phyloP scores from a whole-genome alignment of 2,797 vertebrate genomes.

The Argya squamiceps region DNA sequence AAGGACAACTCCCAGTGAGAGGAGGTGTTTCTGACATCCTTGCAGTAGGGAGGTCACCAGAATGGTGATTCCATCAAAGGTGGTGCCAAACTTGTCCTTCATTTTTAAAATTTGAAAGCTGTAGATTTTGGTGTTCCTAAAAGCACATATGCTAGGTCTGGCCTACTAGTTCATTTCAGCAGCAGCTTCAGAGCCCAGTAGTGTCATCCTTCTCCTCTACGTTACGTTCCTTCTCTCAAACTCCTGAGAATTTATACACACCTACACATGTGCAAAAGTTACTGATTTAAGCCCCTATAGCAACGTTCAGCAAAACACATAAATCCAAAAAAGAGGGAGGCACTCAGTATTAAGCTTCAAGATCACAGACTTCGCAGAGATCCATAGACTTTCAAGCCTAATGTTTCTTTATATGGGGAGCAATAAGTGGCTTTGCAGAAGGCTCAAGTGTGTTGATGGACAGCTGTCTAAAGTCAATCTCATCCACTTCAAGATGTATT shows the following conservation, averaged over 20 bases:
- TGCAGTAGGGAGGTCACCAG: background rate
- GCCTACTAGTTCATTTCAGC: background rate
- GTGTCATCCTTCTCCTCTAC: background rate
- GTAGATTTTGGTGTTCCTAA: background rate
- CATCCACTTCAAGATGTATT: background rate
- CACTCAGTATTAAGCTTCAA: background rate
- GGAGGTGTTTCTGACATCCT: constrained; percentile 6
- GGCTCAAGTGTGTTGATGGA: background rate
- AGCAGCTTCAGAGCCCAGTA: background rate
- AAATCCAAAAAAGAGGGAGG: background rate
- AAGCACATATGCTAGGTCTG: background rate
- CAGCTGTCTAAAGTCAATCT: background rate
- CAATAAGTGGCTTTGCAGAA: background rate
- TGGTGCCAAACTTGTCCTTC: background rate
- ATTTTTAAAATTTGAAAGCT: background rate
- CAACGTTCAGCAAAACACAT: background rate
- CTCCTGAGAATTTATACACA: background rate
- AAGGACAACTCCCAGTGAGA: background rate
- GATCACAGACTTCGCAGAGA: background rate
- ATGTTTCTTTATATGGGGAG: background rate
- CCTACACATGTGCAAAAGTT: background rate
- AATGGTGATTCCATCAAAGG: background rate
- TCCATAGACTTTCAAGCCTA: background rate
- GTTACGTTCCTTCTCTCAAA: background rate
- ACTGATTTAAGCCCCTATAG: background rate